Evolutionary conservation across 2,888 invertebrate genomes (phyloP).

Genomic region (Chymomyza procnemis): DNA sequence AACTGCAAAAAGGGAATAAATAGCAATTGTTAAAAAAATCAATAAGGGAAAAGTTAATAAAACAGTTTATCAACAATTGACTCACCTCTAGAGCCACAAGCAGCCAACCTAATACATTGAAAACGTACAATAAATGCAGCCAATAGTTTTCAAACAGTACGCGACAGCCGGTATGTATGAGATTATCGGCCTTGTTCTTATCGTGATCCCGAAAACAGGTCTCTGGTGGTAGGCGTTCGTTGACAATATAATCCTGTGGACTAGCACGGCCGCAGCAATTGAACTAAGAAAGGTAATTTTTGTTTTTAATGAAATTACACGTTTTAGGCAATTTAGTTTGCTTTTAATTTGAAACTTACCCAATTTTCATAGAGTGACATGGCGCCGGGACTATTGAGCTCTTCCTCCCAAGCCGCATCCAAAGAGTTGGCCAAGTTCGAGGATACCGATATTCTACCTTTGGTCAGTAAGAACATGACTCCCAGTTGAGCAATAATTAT

Average conservation of each 20-base stretch:
- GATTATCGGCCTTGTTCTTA: constrained; percentile 54
- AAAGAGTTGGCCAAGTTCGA: constrained; percentile 63
- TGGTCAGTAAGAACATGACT: constrained; percentile 41
- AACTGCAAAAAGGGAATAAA: constrained; percentile 44
- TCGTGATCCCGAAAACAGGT: constrained; percentile 69
- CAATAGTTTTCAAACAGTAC: constrained; percentile 70
- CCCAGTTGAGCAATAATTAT: constrained; percentile 58
- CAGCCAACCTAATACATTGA: constrained; percentile 63
- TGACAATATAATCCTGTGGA: constrained; percentile 73
- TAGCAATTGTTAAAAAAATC: too few species aligned
- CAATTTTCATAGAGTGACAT: constrained; percentile 74
- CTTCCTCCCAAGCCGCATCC: constrained; percentile 79
- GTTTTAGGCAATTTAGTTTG: too few species aligned
- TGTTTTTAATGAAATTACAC: too few species aligned
- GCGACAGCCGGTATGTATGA: constrained; percentile 69
- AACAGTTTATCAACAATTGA: constrained; percentile 13
- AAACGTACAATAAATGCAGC: constrained; percentile 51
- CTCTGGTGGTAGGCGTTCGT: constrained; percentile 68
- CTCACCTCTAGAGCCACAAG: constrained; percentile 65
- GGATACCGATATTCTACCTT: constrained; percentile 31
- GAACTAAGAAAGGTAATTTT: constrained; percentile 43
- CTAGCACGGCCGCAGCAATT: constrained; percentile 76
- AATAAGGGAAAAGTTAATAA: too few species aligned
- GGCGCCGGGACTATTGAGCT: constrained; percentile 63
- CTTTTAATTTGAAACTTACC: constrained; percentile 41